Percentiles rank a stretch among this genome's conserved stretches.
These are phyloP conservation scores for Apogon talboti DNA, from an alignment of 2,797 vertebrate genomes.

Conservation along the genomic window DNA sequence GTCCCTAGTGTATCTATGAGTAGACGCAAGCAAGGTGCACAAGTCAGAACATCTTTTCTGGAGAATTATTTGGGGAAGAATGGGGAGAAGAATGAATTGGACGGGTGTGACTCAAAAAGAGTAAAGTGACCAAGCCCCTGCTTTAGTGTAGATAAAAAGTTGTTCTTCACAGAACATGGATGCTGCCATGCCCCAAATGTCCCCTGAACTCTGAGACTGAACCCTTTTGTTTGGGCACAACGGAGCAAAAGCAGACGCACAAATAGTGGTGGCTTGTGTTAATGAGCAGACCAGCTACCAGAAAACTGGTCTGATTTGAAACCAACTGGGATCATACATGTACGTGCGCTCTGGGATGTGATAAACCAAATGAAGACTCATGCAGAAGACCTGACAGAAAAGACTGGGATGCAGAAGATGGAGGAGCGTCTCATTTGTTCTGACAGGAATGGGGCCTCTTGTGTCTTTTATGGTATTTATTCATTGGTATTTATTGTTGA, in stretches of 20 bases:
- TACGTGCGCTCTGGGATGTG: conserved; percentile 14
- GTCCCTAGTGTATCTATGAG: conserved; percentile 68
- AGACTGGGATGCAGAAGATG: conserved; percentile 34
- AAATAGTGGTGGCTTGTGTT: conserved; percentile 14
- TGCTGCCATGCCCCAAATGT: conserved; percentile 41
- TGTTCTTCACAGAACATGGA: conserved; percentile 32
- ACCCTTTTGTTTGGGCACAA: conserved; percentile 40
- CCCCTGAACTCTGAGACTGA: conserved; percentile 59
- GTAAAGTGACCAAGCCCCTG: conserved; percentile 43
- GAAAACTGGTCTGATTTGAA: conserved; percentile 28
- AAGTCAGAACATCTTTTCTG: conserved; percentile 44
- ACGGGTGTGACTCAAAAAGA: conserved; percentile 31
- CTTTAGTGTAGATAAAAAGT: conserved; percentile 60
- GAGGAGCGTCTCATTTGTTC: conserved; percentile 43
- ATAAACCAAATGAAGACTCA: conserved; percentile 52
- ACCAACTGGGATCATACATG: conserved; percentile 22
- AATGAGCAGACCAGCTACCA: conserved; percentile 20
- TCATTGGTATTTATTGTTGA: conserved; percentile 78
- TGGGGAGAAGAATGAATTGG: conserved; percentile 33
- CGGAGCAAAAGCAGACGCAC: conserved; percentile 26
- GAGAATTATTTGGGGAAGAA: conserved; percentile 51
- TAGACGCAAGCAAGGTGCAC: conserved; percentile 59
- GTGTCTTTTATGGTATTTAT: conserved; percentile 77
- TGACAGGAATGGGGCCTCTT: conserved; percentile 15
- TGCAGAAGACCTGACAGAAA: conserved; percentile 30